Evolutionary conservation across 2,888 invertebrate species (phyloP), one percentile per base, ranked within the genome.

Genomic region (Eudasyphora cyanicolor): DNA sequence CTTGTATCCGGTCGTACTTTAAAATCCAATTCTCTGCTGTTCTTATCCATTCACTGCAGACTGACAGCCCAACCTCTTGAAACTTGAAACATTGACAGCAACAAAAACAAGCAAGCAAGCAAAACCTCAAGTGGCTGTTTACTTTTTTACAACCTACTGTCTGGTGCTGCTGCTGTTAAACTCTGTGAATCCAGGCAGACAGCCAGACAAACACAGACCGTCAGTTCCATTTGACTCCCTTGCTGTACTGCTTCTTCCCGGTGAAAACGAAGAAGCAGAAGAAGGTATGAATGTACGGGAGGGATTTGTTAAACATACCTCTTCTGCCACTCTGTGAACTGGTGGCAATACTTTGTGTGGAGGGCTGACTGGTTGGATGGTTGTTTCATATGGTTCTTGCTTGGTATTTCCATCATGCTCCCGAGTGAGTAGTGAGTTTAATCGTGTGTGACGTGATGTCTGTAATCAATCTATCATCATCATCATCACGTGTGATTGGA

Each of bases 401-500:
- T 67, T 21, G 42, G 38, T 67, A 42, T 67, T 38, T 38, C 32
- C 67, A 42, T 38, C 67, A 67, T 42, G 67, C 42, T 67, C 42
- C 67, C 67, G 67, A 21, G 38, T 38, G 42, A 67, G 67, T 67
- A 54, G 79, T 76, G 32, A 76, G 73, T 79, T 76, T 76, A 83
- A 83, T 79, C 76, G 79, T 74, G 73, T 83, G 76, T 76, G 79
- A 77, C 70, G 76, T 79, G 74, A 62, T 74, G 76, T 70, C 76
- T 83, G 82, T 79, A 79, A 83, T 83, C 79, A 83, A 83, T 83
- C 82, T 73, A 77, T 83, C 82, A 79, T 69, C 51, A 79, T 70
- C 10, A 54, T 32, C 62, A 64, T 67, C 67, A 67, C 67, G 67
- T 67, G 35, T 35, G 67, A n/a, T n/a, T 60, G 14, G 4, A n/a